Base-by-base conservation (phyloP, 2,888 invertebrate species). In the Metopia argyrocephala region DNA sequence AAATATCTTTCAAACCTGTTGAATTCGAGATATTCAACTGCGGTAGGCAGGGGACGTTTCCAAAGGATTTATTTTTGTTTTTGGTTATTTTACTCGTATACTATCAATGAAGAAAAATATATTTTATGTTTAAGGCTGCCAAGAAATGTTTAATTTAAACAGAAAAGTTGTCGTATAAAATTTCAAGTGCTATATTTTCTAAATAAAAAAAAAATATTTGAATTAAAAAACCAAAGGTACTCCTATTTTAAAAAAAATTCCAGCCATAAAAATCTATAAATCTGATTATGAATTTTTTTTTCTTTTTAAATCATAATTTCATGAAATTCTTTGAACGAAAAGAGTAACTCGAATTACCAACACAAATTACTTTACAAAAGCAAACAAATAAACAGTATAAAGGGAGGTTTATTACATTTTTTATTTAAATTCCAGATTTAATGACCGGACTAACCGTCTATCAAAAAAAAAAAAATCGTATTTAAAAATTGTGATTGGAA, bases 341-440 rank as follows among this genome's bases (percentile, higher is more conserved):
- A 61, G 48, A 57, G 56, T 31, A 56, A 54, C 56, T 76, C 48
- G 68, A 61, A 75, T 68, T 75, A 61, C 68, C 46, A 54, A 48
- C 68, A 62, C 61, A 62, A 62, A 76, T 76, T 76, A 62, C 76
- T 62, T 31, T 9, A 31, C 9, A 38, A 38, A 31, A 31, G 12
- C 12, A 0, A 31, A 31, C n/a, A 31, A 31, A 38, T 38, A 38
- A 12, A 3, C 3, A 9, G 15, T 38, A 3, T 38, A 9, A 12
- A 15, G 38, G 12, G 9, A 38, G 3, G 15, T 3, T 38, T 12
- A 38, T 6, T 38, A 12, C 2, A 54, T 62, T 23, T 6, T 46
- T 7, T 46, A n/a, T 0, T n/a, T 0, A 75, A 46, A 18, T 25
- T 18, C 21, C 12, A n/a, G 18, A 56, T 46, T 65, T 65, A 59